Evolutionary conservation across 2,888 invertebrate genomes (phyloP).

Genomic region (Parnassius mnemosyne): DNA sequence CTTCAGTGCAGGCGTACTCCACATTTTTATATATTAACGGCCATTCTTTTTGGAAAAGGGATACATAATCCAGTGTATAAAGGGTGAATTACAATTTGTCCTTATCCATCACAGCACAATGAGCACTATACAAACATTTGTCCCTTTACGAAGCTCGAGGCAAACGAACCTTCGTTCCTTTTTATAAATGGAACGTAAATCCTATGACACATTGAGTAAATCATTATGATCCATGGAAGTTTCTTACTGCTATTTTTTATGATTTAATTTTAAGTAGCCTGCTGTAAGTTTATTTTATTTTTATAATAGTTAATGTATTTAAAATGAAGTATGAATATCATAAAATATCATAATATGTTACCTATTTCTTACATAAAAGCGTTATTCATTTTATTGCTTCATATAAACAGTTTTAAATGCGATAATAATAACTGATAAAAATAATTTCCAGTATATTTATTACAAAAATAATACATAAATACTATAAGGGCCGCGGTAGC

Average conservation of each 20-base stretch:
- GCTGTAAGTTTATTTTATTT: too few relatives aligned
- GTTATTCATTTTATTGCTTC: too few relatives aligned
- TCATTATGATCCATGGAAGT: constrained; percentile 14
- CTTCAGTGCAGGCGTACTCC: constrained; percentile 2
- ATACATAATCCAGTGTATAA: constrained; percentile 8
- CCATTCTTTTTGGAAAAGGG: background rate
- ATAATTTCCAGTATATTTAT: too few relatives aligned
- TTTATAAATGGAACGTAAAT: constrained; percentile 20
- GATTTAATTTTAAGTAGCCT: background rate
- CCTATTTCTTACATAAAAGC: too few relatives aligned
- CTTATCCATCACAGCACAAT: constrained; percentile 8
- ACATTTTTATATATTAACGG: background rate
- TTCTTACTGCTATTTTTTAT: background rate
- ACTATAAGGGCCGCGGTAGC: too few relatives aligned
- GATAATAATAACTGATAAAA: too few relatives aligned
- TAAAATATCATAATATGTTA: too few relatives aligned
- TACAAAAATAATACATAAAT: too few relatives aligned
- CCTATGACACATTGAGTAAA: constrained; percentile 15
- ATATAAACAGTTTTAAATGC: too few relatives aligned
- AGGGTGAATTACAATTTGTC: constrained; percentile 18
- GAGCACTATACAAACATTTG: constrained; percentile 12
- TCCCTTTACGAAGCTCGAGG: background rate
- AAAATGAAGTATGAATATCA: too few relatives aligned
- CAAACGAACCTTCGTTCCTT: constrained; percentile 9
- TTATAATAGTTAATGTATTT: too few relatives aligned